Evolutionary conservation across 2,888 invertebrate genomes (phyloP).

Genomic region (Tiphia femorata): DNA sequence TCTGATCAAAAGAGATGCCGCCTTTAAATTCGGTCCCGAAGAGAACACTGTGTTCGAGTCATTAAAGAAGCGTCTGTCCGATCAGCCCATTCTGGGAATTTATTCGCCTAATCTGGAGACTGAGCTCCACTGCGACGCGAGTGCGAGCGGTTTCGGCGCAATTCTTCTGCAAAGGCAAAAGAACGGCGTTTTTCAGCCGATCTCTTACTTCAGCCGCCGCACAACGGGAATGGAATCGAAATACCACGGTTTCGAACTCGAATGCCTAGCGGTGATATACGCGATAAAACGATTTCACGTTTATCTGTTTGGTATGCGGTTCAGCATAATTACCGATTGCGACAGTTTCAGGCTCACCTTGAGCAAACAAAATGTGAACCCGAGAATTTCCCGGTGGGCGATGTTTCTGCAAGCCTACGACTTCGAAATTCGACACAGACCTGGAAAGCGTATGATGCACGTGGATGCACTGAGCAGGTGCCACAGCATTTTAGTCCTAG

Average conservation of each 20-base stretch:
- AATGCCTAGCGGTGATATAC: conserved; percentile 49
- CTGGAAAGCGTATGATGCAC: conserved; percentile 17
- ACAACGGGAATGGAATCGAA: conserved; percentile 40
- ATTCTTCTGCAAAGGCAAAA: conserved; percentile 35
- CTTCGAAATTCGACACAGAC: conserved; percentile 18
- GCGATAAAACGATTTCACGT: conserved; percentile 47
- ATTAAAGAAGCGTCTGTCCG: conserved; percentile 17
- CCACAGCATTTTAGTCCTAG: not conserved
- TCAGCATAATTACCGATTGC: conserved; percentile 52
- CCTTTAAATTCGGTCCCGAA: conserved; percentile 14
- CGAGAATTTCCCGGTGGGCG: conserved; percentile 35
- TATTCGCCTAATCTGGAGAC: conserved; percentile 30
- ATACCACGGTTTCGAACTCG: conserved; percentile 49
- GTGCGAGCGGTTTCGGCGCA: conserved; percentile 27
- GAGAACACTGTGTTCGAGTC: conserved; percentile 23
- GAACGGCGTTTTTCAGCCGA: conserved; percentile 21
- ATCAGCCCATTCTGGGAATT: conserved; percentile 26
- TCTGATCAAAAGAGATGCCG: not conserved
- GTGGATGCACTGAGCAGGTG: not conserved
- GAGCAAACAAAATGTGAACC: conserved; percentile 32
- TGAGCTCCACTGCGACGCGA: conserved; percentile 11
- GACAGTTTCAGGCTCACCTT: conserved; percentile 36
- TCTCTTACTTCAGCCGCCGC: conserved; percentile 44
- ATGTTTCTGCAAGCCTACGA: conserved; percentile 34
- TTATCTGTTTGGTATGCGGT: conserved; percentile 43